Conservation (phyloP, 2,888 invertebrate genomes). For the Harpalus rufipes region DNA sequence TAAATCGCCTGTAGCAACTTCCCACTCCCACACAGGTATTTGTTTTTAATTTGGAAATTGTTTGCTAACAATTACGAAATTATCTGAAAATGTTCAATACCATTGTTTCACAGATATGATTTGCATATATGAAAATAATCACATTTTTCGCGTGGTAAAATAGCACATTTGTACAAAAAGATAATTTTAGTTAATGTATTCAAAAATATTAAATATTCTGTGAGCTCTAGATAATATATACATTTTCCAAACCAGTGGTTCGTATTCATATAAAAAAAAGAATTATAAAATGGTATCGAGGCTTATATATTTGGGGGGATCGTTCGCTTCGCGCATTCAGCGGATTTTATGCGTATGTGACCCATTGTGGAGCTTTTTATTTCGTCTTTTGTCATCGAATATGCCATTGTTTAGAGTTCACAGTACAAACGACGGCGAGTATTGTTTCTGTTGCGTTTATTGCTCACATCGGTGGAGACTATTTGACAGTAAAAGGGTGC, state of each 20-base stretch:
- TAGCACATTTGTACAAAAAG: not conserved
- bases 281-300: conserved; percentile 36
- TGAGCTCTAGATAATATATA: conserved; percentile 21
- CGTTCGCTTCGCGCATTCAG: conserved; percentile 12
- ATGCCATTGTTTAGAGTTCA: conserved; percentile 42
- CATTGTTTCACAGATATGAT: not conserved
- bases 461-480: conserved; percentile 10
- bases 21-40: not conserved
- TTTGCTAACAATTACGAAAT: conserved; percentile 1
- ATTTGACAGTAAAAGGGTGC: not conserved
- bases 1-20: not conserved
- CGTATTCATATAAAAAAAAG: conserved; percentile 29
- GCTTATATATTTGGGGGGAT: conserved; percentile 36
- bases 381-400: conserved; percentile 52
- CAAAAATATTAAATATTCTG: conserved; percentile 25
- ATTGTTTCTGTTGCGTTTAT: conserved; percentile 34
- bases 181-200: not conserved
- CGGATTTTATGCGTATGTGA: conserved; percentile 43
- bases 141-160: not conserved
- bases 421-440: conserved; percentile 23
- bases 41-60: not conserved
- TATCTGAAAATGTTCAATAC: not conserved
- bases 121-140: not conserved
- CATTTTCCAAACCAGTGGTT: conserved; percentile 22
- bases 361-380: conserved; percentile 49